Base-by-base conservation (phyloP, 2,888 invertebrate species). In the Rhagonycha lutea region DNA sequence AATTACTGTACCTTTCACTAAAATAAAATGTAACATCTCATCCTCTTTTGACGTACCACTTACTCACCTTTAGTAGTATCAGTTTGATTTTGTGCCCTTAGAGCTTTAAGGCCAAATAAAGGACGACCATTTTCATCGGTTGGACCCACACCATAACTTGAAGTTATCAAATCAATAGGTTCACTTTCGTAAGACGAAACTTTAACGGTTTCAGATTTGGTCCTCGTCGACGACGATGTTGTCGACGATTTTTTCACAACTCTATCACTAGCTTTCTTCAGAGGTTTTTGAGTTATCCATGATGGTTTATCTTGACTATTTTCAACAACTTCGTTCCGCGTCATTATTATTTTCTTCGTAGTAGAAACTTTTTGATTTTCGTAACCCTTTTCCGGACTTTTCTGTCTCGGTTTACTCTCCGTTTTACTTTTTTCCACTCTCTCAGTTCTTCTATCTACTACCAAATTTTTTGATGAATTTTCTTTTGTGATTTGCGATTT, bases 101-200 rank as follows among this genome's bases (percentile, higher is more conserved):
- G 89, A 74, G 95, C 95, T 84, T 91, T 91, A 81, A 95, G 91
- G 72, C 95, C 95, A 87, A 95, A 95, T 74, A 95, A 89, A 23
- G 95, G 95, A 74, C 91, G 89, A 11, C 95, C 95, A 81, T 94
- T 92, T 80, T 95, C 94, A 85, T 95, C 95, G 3, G 94, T 92
- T 26, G 95, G 95, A 0, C 95, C 95, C 1, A 94, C 93, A 1
- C 95, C 95, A 86, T 95, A 95, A 85, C 94, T 94, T 1, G 95
- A 95, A 3, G 93, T 95, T 75, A 95, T 93, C 28, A 91, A 91
- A 85, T 94, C 93, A 0, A 90, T 90, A 0, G 91, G 89, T 83
- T 86, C 84, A 3, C 82, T 75, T 70, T 88, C 87, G 75, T 85
- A 85, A 2, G 81, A 78, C 2, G 84, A 84, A 83, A 82, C 90